Conservation (phyloP, 2,797 vertebrate genomes). For the Percopsis omiscomaycus region DNA sequence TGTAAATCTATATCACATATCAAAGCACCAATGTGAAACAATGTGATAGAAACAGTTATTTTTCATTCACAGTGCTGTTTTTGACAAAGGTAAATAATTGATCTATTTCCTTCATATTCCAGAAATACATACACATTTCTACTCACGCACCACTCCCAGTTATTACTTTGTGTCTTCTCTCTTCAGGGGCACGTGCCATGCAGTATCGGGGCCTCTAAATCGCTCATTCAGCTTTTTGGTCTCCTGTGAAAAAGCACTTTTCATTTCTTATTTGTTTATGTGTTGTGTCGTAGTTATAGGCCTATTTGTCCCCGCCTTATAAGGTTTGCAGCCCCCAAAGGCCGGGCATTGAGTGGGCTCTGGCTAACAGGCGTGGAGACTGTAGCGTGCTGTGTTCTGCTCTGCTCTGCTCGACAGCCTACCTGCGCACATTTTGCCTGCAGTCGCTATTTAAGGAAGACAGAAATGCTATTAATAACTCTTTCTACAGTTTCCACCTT, state of each 20-base stretch:
- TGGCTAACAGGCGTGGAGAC: constrained; percentile 30
- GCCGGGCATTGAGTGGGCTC: not conserved
- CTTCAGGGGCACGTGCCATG: constrained; percentile 5
- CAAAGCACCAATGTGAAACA: constrained; percentile 7
- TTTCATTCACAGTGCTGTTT: constrained; percentile 14
- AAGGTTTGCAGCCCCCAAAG: constrained; percentile 67
- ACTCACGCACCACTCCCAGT: not conserved
- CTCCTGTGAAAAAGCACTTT: constrained; percentile 60
- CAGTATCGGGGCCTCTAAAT: constrained; percentile 36
- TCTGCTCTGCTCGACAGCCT: constrained; percentile 49
- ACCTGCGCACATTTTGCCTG: constrained; percentile 68
- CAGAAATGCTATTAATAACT: constrained; percentile 75
- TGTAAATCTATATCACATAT: too few species aligned
- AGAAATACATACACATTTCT: constrained; percentile 48
- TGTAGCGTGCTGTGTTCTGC: constrained; percentile 42
- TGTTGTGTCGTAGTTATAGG: constrained; percentile 26
- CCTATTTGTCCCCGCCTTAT: constrained; percentile 50
- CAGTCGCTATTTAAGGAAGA: constrained; percentile 75
- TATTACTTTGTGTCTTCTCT: not conserved
- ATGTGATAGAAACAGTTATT: not conserved
- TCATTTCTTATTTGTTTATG: constrained; percentile 64
- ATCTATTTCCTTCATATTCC: constrained; percentile 40
- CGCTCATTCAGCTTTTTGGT: constrained; percentile 64
- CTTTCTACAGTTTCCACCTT: constrained; percentile 71
- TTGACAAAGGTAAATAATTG: constrained; percentile 55